Evolutionary conservation across 2,888 invertebrate species (phyloP).

Genomic region (Baronia brevicornis): DNA sequence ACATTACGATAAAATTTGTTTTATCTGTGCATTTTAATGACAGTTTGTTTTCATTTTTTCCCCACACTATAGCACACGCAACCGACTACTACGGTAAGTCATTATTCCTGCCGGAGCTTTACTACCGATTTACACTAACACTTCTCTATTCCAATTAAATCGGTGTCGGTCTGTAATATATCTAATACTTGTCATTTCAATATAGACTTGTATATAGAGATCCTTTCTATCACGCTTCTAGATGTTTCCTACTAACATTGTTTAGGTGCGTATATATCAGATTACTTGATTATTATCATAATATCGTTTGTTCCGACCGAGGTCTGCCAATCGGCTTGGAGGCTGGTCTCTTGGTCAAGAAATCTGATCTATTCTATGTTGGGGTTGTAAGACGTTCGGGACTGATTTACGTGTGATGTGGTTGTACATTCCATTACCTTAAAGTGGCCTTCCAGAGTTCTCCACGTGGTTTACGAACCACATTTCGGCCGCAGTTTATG

Average conservation of each 20-base stretch:
- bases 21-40: no score
- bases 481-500: conserved; percentile 44
- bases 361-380: conserved; percentile 42
- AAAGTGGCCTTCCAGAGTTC: conserved; percentile 75
- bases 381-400: conserved; percentile 39
- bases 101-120: conserved; percentile 79
- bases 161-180: conserved; percentile 50
- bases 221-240: conserved; percentile 68
- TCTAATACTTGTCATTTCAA: conserved; percentile 16
- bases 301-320: no score
- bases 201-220: conserved; percentile 57
- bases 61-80: conserved; percentile 89
- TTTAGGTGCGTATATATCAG: conserved; percentile 47
- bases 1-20: no score
- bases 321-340: no score
- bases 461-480: conserved; percentile 57
- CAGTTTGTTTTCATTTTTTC: conserved; percentile 63
- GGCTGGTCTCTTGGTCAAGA: conserved; percentile 36
- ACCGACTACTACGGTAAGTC: conserved; percentile 99
- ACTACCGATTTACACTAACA: conserved; percentile 45
- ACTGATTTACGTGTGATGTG: conserved; percentile 26
- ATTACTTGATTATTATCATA: conserved; percentile 49
- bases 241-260: conserved; percentile 64
- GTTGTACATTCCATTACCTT: conserved; percentile 31
- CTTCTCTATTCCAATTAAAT: conserved; percentile 29